Percentiles rank a stretch among this genome's conserved stretches.
Conservation (phyloP, 2,113 vertebrate species). For the Pomatostomus ruficeps region DNA sequence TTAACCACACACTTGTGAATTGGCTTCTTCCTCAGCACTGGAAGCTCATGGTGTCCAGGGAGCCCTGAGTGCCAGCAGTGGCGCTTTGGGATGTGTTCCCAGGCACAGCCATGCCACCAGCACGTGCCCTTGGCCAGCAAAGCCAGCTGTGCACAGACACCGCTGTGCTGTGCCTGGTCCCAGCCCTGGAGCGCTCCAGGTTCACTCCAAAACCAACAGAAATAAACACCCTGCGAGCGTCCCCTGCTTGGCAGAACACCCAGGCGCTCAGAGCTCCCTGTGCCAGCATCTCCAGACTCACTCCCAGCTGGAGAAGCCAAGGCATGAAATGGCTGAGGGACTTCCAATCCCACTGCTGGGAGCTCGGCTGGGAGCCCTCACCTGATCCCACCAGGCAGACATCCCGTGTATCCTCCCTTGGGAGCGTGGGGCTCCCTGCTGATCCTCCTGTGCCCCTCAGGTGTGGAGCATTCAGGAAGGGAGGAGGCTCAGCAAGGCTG, state of each 20-base stretch:
- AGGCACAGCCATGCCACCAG: neutral
- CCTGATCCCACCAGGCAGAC: neutral
- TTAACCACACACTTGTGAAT: neutral
- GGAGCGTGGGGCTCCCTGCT: fast-evolving
- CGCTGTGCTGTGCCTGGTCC: neutral
- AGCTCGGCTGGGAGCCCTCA: neutral
- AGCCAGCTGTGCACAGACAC: neutral
- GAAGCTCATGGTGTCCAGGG: neutral
- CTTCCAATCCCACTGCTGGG: neutral
- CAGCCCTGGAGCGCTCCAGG: neutral
- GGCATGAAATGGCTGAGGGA: neutral
- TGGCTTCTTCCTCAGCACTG: neutral
- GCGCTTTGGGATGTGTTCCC: neutral
- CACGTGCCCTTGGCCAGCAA: neutral
- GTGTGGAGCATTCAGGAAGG: neutral
- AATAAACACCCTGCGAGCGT: neutral
- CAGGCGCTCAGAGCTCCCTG: neutral
- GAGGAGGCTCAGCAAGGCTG: neutral
- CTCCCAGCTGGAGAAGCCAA: neutral
- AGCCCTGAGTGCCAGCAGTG: neutral
- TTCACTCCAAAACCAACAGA: neutral
- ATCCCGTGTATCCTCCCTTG: fast-evolving
- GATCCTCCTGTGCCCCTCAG: neutral
- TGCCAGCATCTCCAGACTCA: neutral
- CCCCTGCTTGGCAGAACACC: neutral